Evolutionary conservation across 2,888 invertebrate genomes (phyloP), one percentile per base, ranked within the genome.

Genomic region (Syrphus vitripennis): DNA sequence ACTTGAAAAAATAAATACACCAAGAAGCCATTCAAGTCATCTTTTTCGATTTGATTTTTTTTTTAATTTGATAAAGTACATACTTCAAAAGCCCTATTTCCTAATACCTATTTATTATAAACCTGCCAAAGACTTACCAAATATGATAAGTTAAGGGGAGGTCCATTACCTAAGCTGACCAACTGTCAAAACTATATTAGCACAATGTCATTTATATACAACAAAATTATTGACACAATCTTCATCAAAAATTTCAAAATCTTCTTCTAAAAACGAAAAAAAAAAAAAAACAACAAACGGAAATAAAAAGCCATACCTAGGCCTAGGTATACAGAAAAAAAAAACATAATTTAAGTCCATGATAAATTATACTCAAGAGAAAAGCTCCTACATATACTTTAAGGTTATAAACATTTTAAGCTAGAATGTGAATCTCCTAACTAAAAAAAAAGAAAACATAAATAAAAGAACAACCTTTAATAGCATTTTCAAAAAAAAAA

Each of bases 321-420:
- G 42, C 16, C 3, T 40, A 40, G 1, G 1, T 19, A 7, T 1
- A 16, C 10, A n/a, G 10, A 16, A 59, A 26, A 42, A 37, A 59
- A 53, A 45, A 34, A 5, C 4, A 1, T 40, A 40, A 5, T 16
- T 29, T 48, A 71, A 26, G 37, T 69, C 59, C 10, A 53, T 79
- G 83, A 74, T 74, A 65, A 83, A 83, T 74, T 63, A 55, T 63
- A 6, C 40, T 16, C n/a, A 0, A 48, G 3, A n/a, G 6, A n/a
- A 50, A 67, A 31, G 34, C 0, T 24, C 21, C 21, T 3, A 4
- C 48, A 57, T 4, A 29, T 1, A 29, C 31, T 4, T n/a, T n/a
- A n/a, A n/a, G n/a, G n/a, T n/a, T 14, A 50, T 10, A 24, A 42
- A 57, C 55, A 69, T 34, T 9, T 9, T 29, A 14, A 53, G 26